Percentiles rank a stretch among this genome's conserved stretches.
Conservation (phyloP, 2,797 vertebrate species). For the Darevskia nairensis region DNA sequence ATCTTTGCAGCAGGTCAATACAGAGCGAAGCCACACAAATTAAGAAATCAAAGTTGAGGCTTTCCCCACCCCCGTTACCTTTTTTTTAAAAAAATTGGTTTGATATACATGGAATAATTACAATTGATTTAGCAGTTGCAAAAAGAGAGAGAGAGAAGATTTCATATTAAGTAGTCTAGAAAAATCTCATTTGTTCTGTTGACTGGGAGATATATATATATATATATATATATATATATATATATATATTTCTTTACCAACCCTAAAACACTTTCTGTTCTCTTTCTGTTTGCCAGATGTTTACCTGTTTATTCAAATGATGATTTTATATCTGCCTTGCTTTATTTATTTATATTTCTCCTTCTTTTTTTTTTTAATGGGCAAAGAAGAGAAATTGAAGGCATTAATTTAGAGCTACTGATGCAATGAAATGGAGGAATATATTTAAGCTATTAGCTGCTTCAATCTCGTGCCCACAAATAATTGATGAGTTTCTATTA, state of each 20-base stretch:
- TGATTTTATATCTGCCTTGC: slow-evolving; percentile 66
- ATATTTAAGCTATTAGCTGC: slow-evolving; percentile 87
- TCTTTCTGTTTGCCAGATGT: slow-evolving; percentile 39
- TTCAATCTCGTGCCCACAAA: slow-evolving; percentile 88
- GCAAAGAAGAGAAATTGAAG: slow-evolving; percentile 66
- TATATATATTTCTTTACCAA: neutral
- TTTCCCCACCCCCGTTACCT: slow-evolving; percentile 51
- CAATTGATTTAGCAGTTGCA: slow-evolving; percentile 51
- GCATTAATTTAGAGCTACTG: slow-evolving; percentile 85
- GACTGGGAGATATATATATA: slow-evolving; percentile 13
- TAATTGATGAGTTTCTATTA: slow-evolving; percentile 90
- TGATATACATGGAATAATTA: slow-evolving; percentile 65
- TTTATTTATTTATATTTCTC: slow-evolving; percentile 64
- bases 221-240: too few relatives aligned
- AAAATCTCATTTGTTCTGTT: slow-evolving; percentile 55
- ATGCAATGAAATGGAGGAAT: slow-evolving; percentile 86
- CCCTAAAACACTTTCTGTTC: slow-evolving; percentile 15
- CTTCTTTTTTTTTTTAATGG: slow-evolving; percentile 73
- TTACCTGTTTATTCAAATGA: slow-evolving; percentile 75
- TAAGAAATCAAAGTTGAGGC: slow-evolving; percentile 66
- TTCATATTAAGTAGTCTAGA: slow-evolving; percentile 62
- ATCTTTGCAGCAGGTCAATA: slow-evolving; percentile 68
- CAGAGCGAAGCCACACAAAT: slow-evolving; percentile 71
- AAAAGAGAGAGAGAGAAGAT: slow-evolving; percentile 43
- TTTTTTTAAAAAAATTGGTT: slow-evolving; percentile 48